Conservation (phyloP, 2,797 vertebrate genomes). For the Lagodon rhomboides region DNA sequence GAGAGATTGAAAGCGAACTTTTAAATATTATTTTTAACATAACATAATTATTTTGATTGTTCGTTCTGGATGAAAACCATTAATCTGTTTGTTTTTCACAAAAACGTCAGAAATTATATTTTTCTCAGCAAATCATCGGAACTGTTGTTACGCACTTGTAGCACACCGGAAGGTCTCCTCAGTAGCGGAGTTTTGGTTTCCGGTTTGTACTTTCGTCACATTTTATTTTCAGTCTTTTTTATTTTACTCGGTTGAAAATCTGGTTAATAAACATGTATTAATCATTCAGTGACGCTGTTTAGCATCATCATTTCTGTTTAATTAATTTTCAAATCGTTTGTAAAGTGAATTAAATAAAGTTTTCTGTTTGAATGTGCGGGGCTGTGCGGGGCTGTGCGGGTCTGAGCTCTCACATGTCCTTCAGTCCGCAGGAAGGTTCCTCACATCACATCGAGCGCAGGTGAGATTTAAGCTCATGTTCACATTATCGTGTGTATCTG, state of each 20-base stretch:
- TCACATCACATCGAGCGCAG: neutral
- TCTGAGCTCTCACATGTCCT: constrained; percentile 60
- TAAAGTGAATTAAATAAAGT: neutral
- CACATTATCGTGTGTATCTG: no score
- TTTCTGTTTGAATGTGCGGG: constrained; percentile 10
- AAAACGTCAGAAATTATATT: neutral
- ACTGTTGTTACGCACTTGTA: neutral
- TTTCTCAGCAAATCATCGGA: neutral
- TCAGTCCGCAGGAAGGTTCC: constrained; percentile 13
- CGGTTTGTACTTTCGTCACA: constrained; percentile 7
- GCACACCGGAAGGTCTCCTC: constrained; percentile 26
- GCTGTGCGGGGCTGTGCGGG: neutral
- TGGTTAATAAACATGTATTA: accelerated
- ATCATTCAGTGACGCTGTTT: no score
- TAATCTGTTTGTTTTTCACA: neutral
- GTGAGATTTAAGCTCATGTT: neutral
- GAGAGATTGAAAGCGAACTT: no score
- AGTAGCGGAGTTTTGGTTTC: neutral
- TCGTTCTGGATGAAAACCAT: neutral
- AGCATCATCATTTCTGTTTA: neutral
- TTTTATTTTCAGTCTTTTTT: neutral
- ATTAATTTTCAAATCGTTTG: neutral
- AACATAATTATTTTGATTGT: neutral
- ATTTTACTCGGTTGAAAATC: neutral
- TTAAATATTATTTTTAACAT: no score